These are phyloP conservation scores for Stegodyphus dumicola DNA, from an alignment of 1,140 invertebrate species.

Conservation along the genomic window DNA sequence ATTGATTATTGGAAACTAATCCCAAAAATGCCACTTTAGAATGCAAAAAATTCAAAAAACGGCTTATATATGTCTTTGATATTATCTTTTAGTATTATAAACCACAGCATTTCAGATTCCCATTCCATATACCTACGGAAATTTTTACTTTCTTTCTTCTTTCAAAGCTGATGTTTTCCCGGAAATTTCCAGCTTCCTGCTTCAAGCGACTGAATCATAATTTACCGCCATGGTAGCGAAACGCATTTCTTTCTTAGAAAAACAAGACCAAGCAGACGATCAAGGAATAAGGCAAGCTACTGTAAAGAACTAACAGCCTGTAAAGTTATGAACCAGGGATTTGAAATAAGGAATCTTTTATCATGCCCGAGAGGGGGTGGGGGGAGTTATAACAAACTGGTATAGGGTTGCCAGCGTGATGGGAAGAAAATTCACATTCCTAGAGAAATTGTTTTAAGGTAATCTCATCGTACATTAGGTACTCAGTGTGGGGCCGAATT, in stretches of 20 bases:
- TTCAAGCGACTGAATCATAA: neutral
- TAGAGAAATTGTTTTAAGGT: too few relatives aligned
- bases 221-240: slow-evolving; percentile 1
- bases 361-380: neutral
- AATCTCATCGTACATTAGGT: too few relatives aligned
- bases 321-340: neutral
- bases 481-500: too few relatives aligned
- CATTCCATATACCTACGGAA: too few relatives aligned
- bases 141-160: too few relatives aligned
- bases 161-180: neutral
- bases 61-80: too few relatives aligned
- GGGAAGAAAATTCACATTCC: too few relatives aligned
- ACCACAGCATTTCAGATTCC: too few relatives aligned
- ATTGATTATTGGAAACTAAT: too few relatives aligned
- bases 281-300: neutral
- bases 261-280: neutral
- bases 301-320: neutral
- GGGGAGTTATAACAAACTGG: neutral
- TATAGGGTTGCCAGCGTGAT: neutral
- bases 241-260: neutral
- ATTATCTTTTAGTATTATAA: too few relatives aligned
- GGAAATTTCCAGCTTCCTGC: neutral
- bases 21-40: too few relatives aligned
- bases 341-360: neutral
- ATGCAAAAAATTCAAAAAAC: too few relatives aligned